Evolutionary conservation across 1,140 invertebrate species (phyloP), one percentile per base, ranked within the genome.

Genomic region (Apis florea): DNA sequence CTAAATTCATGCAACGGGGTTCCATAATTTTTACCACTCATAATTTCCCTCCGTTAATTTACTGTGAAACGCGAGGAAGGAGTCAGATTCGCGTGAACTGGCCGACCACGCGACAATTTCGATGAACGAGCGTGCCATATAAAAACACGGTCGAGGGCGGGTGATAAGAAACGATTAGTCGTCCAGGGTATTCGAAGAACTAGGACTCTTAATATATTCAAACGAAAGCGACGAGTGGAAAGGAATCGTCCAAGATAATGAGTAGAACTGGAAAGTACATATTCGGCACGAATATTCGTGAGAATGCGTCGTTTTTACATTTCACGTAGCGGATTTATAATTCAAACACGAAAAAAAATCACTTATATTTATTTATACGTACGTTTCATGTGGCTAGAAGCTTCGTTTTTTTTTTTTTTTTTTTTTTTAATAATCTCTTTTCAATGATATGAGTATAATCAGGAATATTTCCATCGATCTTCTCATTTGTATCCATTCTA

Each of bases 141-240:
- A 75, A 75, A 68, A 80, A 61, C 24, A 74, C 13, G 53, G 1
- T 10, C 61, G 24, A 19, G 61, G 24, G 21, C 51, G 15, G 40
- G 15, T 17, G 79, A 81, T 81, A 75, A 81, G 79, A 53, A 75
- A 68, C 40, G 40, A 75, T 81, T 75, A 68, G 71, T 53, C 53
- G 53, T 4, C 17, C 15, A 17, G 31, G 31, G 26, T 11, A 6
- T 10, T 13, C 17, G 12, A 75, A 68, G 61, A 68, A 59, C 13
- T 19, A 8, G 2, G 1, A 10, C 26, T 4, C n/a, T 67, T 75
- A 75, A 68, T 64, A 40, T 40, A 51, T 59, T 66, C 79, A 47
- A 53, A n/a, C 40, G 70, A 24, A 67, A 59, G 19, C n/a, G 72
- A 75, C 63, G 71, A 75, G 67, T 17, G 63, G 58, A 74, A 75